Evolutionary conservation across 1,140 invertebrate species (phyloP).

Genomic region (Argopecten irradians): DNA sequence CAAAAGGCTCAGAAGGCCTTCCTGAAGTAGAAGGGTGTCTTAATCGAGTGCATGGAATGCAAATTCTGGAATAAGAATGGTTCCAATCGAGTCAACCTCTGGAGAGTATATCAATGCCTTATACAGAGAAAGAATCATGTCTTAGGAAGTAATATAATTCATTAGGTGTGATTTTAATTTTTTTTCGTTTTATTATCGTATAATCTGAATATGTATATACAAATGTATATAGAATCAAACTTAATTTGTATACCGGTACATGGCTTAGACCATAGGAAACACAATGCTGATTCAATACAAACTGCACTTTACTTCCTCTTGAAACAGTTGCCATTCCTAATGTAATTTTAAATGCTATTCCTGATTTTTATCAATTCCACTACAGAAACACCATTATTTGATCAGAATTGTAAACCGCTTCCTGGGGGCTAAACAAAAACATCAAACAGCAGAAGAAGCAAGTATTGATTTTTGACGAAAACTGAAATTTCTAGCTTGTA

Average conservation of each 20-base stretch:
- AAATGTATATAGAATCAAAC: background rate
- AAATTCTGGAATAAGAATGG: no score
- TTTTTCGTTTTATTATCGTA: background rate
- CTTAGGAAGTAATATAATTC: no score
- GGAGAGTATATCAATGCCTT: no score
- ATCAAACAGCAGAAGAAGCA: conserved; percentile 1
- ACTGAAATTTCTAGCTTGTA: background rate
- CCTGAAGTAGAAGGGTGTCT: no score
- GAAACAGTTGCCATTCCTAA: background rate
- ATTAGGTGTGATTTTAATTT: background rate
- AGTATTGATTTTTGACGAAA: background rate
- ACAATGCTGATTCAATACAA: background rate
- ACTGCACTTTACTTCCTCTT: background rate
- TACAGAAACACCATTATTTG: background rate
- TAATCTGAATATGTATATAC: background rate
- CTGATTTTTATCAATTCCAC: background rate
- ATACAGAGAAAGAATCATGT: no score
- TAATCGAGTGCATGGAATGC: no score
- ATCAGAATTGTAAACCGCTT: background rate
- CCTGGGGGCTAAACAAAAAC: conserved; percentile 7
- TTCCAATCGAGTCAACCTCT: no score
- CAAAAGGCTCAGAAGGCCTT: no score
- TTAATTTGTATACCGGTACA: no score
- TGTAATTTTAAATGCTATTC: background rate
- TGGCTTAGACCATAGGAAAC: background rate